Evolutionary conservation across 2,797 vertebrate species (phyloP).

Genomic region (Thamnophis elegans): DNA sequence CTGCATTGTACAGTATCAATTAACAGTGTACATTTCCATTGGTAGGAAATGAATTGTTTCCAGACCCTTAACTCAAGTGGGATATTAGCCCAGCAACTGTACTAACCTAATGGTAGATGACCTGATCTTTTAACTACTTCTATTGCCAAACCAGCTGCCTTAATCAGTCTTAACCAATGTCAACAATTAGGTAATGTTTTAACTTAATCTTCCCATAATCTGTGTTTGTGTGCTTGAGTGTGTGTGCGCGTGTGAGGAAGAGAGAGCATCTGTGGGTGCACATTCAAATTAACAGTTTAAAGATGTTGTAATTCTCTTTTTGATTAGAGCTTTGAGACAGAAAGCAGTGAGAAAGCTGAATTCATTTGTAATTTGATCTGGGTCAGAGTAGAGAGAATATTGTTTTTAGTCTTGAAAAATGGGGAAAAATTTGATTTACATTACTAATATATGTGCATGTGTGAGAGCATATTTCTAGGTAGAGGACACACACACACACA

Average conservation of each 20-base stretch:
- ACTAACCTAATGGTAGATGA: slow-evolving; percentile 18
- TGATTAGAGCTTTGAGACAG: not conserved
- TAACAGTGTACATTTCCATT: slow-evolving; percentile 46
- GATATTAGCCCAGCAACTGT: slow-evolving; percentile 28
- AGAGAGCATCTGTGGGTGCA: not conserved
- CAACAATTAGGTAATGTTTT: slow-evolving; percentile 63
- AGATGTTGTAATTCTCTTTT: not conserved
- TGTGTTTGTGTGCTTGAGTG: not conserved
- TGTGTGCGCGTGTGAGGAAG: not conserved
- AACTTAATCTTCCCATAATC: not conserved
- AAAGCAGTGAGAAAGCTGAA: not conserved
- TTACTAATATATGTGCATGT: not conserved
- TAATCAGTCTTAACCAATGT: slow-evolving; percentile 64
- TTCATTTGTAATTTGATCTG: not conserved
- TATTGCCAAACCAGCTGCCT: slow-evolving; percentile 16
- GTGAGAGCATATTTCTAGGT: not conserved
- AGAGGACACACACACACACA: not conserved
- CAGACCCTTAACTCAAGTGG: slow-evolving; percentile 22
- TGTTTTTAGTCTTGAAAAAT: not conserved
- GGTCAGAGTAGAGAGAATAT: not conserved
- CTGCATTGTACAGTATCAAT: not conserved
- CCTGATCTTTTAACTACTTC: not conserved
- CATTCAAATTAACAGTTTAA: not conserved
- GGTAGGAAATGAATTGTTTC: slow-evolving; percentile 58
- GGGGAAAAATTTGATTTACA: not conserved